Evolutionary conservation across 1,140 invertebrate genomes (phyloP), one percentile per base, ranked within the genome.

Genomic region (Rhagoletis pomonella): DNA sequence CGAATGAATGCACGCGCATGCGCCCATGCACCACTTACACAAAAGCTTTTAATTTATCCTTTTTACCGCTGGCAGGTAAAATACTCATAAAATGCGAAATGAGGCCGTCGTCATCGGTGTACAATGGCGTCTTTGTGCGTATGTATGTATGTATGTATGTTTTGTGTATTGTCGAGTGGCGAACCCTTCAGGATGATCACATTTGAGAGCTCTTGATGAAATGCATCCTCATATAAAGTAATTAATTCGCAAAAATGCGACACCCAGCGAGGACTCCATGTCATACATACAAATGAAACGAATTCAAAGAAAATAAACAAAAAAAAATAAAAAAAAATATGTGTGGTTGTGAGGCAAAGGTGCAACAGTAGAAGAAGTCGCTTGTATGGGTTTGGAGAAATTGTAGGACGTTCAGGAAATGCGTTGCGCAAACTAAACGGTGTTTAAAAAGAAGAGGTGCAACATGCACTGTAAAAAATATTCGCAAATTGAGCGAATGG

Each of bases 171-270:
- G 7, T 81, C 44, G 73, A 55, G 50, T 55, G 50, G 73, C 73
- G 47, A 29, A 58, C 73, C 47, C 50, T 81, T 29, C 73, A 81
- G 73, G 73, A 55, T 81, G 73, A 81, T 81, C 73, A 55, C 55
- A 19, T 6, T 55, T 50, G n/a, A 55, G n/a, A n/a, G 73, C 47
- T 14, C 73, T 81, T 81, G 73, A 81, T 81, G 73, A 81, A 81
- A 81, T 81, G 73, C 73, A 86, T 86, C 60, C 86, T 86, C 62
- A 55, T 86, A 86, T 86, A 65, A 86, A 86, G 86, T 86, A 86
- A 86, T 86, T 86, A 86, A 86, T 86, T 86, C 62, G 64, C 86
- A 65, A 85, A 86, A 86, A 86, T 86, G 86, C 86, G 86, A 86
- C 86, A 86, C 60, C 58, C 62, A 67, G 44, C 86, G 64, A 64